phyloP scores from a whole-genome alignment of 2,113 vertebrate genomes.

The Psophia crepitans region DNA sequence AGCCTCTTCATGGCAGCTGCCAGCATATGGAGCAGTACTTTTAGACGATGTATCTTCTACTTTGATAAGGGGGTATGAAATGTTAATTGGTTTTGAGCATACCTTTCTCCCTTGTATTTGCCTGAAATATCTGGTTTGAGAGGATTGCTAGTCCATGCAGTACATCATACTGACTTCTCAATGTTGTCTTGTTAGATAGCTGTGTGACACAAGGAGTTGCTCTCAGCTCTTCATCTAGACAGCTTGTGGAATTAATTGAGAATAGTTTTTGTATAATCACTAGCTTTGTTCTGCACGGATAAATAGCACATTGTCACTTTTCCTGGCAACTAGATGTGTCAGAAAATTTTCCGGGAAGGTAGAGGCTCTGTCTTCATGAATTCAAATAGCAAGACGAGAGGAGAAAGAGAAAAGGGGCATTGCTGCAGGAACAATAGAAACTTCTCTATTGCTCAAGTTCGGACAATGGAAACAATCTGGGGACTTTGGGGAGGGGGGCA shows the following conservation, averaged over 20 bases:
- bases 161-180: background rate
- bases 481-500: rapidly evolving
- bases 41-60: background rate
- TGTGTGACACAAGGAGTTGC: background rate
- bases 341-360: background rate
- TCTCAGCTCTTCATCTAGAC: background rate
- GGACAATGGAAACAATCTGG: background rate
- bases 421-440: background rate
- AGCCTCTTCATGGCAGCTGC: background rate
- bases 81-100: background rate
- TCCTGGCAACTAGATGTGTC: background rate
- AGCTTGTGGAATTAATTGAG: background rate
- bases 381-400: background rate
- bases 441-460: background rate
- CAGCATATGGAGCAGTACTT: background rate
- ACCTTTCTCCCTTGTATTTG: background rate
- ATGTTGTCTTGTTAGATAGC: background rate
- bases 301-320: background rate
- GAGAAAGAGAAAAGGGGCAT: background rate
- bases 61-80: background rate
- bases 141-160: background rate
- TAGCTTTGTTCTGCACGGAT: background rate
- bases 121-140: background rate
- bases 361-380: background rate
- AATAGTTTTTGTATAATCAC: background rate